A percentile compares a stretch with the other conserved stretches of the same genome.
These are phyloP conservation scores for Polyommatus iphigenia DNA, from an alignment of 2,888 invertebrate species.

Conservation along the genomic window DNA sequence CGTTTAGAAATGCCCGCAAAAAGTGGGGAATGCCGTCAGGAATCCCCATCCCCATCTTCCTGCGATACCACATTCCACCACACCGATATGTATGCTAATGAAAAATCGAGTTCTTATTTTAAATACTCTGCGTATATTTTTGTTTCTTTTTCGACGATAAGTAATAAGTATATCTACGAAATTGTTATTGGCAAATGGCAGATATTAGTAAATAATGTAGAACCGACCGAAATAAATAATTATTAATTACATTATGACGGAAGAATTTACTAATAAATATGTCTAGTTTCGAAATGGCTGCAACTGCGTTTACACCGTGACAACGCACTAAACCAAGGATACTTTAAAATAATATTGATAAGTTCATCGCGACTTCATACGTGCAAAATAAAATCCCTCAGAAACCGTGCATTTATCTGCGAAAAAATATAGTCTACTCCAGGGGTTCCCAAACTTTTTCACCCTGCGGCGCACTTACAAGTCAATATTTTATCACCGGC, in stretches of 20 bases:
- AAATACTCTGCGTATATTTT: neutral
- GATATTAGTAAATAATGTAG: neutral
- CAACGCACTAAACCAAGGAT: too few species aligned
- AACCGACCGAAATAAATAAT: neutral
- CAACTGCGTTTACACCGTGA: too few species aligned
- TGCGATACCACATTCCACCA: neutral
- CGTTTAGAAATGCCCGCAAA: slow-evolving; percentile 9
- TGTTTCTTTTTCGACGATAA: neutral
- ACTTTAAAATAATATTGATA: too few species aligned
- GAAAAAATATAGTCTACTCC: too few species aligned
- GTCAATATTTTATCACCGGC: too few species aligned
- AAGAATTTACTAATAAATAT: neutral
- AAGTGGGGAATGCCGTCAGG: slow-evolving; percentile 24
- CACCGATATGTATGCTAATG: slow-evolving; percentile 7
- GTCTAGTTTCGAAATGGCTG: too few species aligned
- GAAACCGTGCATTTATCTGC: too few species aligned
- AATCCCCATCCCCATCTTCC: slow-evolving; percentile 12
- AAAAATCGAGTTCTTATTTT: slow-evolving; percentile 13
- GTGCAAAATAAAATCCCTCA: too few species aligned
- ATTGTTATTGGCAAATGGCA: slow-evolving; percentile 1
- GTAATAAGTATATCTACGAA: neutral
- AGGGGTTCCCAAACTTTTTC: too few species aligned
- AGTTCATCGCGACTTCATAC: too few species aligned
- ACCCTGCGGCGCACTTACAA: too few species aligned
- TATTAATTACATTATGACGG: neutral